A percentile compares a stretch with the other conserved stretches of the same genome.
phyloP scores from a whole-genome alignment of 2,888 invertebrate species.

The Machimus atricapillus region DNA sequence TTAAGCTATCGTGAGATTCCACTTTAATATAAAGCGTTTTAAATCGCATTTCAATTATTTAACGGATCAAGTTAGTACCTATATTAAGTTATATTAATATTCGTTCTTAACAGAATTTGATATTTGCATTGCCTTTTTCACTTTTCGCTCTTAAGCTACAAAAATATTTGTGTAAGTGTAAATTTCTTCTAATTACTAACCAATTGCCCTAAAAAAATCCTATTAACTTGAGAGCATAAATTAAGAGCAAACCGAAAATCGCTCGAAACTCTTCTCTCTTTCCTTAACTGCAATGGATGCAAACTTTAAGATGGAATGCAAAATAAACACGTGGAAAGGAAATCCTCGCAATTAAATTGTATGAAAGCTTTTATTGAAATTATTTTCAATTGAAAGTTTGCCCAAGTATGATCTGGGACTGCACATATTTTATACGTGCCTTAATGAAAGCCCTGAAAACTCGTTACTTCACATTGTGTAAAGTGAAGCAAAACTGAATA shows the following conservation, averaged over 20 bases:
- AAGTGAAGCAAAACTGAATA: neutral
- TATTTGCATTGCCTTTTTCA: too few species aligned
- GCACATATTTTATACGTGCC: neutral
- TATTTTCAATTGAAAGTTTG: neutral
- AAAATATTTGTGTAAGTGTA: neutral
- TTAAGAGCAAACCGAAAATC: neutral
- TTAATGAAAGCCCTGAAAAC: neutral
- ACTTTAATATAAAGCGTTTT: too few species aligned
- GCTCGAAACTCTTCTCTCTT: neutral
- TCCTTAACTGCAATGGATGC: neutral
- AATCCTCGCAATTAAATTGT: neutral
- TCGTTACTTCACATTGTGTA: neutral
- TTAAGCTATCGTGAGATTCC: neutral
- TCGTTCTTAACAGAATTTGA: too few species aligned
- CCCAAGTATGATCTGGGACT: neutral
- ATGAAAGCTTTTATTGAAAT: neutral
- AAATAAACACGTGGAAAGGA: neutral
- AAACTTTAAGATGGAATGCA: neutral
- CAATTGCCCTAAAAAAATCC: neutral
- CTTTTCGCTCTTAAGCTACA: neutral
- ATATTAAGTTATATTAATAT: too few species aligned
- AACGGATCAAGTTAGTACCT: too few species aligned
- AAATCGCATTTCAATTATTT: too few species aligned
- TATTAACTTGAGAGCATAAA: neutral
- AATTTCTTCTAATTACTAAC: too few species aligned